These are phyloP conservation scores for Orius laevigatus DNA, from an alignment of 1,140 invertebrate species.

Conservation along the genomic window DNA sequence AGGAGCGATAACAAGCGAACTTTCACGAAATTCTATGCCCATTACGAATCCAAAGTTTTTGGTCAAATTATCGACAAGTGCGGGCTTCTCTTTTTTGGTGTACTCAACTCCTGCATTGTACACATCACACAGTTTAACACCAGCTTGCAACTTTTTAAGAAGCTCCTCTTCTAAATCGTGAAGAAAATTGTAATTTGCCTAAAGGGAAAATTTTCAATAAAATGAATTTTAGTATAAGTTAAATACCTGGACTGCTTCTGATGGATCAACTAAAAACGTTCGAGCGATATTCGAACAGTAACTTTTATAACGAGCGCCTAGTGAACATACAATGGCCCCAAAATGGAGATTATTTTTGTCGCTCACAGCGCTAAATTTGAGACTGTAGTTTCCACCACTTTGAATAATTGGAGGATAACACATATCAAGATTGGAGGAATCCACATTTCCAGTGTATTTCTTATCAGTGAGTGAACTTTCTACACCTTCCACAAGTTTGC, in stretches of 20 bases:
- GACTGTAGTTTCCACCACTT: conserved; percentile 88
- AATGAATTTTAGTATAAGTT: conserved; percentile 8
- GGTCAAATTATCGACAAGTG: conserved; percentile 77
- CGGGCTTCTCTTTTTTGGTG: conserved; percentile 76
- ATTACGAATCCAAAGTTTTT: conserved; percentile 93
- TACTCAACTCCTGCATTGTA: conserved; percentile 70
- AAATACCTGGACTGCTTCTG: conserved; percentile 48
- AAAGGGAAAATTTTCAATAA: conserved; percentile 15
- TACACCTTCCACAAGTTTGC: conserved; percentile 86
- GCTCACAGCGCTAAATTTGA: conserved; percentile 90
- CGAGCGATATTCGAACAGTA: conserved; percentile 98
- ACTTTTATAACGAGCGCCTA: conserved; percentile 89
- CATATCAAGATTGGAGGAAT: conserved; percentile 79
- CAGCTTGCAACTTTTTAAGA: conserved; percentile 66
- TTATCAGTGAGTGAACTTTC: conserved; percentile 81
- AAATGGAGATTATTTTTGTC: conserved; percentile 92
- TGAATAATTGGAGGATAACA: conserved; percentile 98
- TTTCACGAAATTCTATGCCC: conserved; percentile 97
- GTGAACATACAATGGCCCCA: conserved; percentile 86
- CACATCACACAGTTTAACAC: conserved; percentile 70
- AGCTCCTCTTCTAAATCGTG: conserved; percentile 84
- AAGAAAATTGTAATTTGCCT: conserved; percentile 88
- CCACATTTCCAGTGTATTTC: conserved; percentile 78
- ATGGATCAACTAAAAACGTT: conserved; percentile 93
- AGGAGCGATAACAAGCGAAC: conserved; percentile 75